Evolutionary conservation across 2,113 vertebrate species (phyloP), one percentile per base, ranked within the genome.

Genomic region (Arizona elegans): DNA sequence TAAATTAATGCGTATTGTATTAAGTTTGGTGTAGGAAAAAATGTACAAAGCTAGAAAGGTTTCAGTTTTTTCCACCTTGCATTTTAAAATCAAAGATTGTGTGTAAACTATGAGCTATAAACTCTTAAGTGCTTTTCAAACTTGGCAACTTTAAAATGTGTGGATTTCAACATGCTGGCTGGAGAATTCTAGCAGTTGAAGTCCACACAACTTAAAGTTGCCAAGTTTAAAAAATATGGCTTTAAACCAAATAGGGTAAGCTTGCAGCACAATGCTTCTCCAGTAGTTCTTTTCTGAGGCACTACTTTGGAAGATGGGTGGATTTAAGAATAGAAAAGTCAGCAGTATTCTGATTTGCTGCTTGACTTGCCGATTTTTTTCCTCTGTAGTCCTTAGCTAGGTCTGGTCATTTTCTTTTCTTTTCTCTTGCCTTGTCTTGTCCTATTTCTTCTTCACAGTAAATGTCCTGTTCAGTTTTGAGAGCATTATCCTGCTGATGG

Each of bases 61-160:
- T 95, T 95, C 93, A 94, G 92, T 95, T 94, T 96, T 93, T 94
- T 87, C 4, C 15, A 26, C 90, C 91, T 91, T 92, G 92, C 94
- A 96, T 95, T 94, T 93, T 95, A 97, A 96, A 96, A 43, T 96
- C 95, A 95, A 95, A 17, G 52, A 29, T 29, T 7, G 43, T 88
- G 65, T 92, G 33, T 43, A 43, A 88, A 23, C 26, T 86, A 53
- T 33, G 62, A 81, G n/a, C 9, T 33, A 54, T 29, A 47, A 33
- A 85, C 10, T 26, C 33, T 33, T 33, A 38, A 75, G 33, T 43
- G 7, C 8, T 81, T 81, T 81, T 81, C 33, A 81, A 81, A 43
- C 1, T 43, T 81, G 17, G 17, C 33, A 43, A 9, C 3, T 81
- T 81, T 81, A 21, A 43, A 17, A 38, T 81, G 75, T 43, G 33